Evolutionary conservation across 1,140 invertebrate species (phyloP), one percentile per base, ranked within the genome.

Genomic region (Aporrectodea caliginosa): DNA sequence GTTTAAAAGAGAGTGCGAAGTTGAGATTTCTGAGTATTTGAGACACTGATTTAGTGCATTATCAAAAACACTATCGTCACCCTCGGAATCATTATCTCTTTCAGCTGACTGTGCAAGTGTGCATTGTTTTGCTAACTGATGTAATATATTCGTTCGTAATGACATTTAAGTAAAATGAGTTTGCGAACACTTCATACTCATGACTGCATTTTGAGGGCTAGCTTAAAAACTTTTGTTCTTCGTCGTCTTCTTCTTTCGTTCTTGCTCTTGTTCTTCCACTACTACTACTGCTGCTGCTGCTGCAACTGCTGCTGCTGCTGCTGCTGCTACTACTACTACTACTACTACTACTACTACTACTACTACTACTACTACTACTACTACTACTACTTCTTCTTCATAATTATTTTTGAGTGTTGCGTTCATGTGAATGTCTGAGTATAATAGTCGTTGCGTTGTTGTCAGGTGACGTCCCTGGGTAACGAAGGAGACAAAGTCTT

Each of bases 381-480:
- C 43, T 58, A 58, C 43, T 58, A 58, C 43, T 58, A 58, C 43
- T 58, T n/a, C n/a, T n/a, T n/a, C n/a, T n/a, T n/a, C n/a, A n/a
- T n/a, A n/a, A n/a, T n/a, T n/a, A n/a, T n/a, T n/a, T n/a, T n/a
- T n/a, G n/a, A n/a, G n/a, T n/a, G n/a, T n/a, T n/a, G n/a, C n/a
- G n/a, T n/a, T 69, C 27, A n/a, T 69, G 14, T 69, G 58, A 16
- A 14, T 69, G 58, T 69, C 58, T 69, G 58, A n/a, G 14, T 14
- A 69, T 69, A n/a, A 14, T 69, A n/a, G n/a, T 68, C n/a, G n/a
- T n/a, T n/a, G n/a, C 75, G 35, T 81, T 74, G 16, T 34, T 69
- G 43, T 34, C 75, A 87, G 86, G 84, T 87, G 69, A 85, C 85
- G 0, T 87, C 85, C 75, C 82, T 87, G 2, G 85, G 86, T 34